Evolutionary conservation across 2,888 invertebrate species (phyloP).

Genomic region (Hecatera dysodea): DNA sequence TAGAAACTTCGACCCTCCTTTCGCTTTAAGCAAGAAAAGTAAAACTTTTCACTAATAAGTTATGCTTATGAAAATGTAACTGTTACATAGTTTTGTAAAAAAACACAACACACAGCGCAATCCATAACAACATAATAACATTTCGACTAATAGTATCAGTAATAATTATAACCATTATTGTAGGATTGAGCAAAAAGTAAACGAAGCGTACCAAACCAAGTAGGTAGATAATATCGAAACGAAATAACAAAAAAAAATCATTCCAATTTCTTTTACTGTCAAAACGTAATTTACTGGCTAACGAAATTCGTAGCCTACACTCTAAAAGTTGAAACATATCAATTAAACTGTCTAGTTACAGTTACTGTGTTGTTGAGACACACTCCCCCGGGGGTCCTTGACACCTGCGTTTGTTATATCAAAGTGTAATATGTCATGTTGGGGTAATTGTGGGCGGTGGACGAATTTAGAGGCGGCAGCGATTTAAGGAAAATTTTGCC

Average conservation of each 20-base stretch:
- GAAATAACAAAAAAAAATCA: background rate
- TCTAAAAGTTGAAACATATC: conserved; percentile 35
- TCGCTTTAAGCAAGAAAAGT: too few species aligned
- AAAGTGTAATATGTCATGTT: conserved; percentile 55
- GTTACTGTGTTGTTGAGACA: conserved; percentile 50
- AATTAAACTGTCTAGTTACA: conserved; percentile 53
- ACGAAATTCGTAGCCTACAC: conserved; percentile 20
- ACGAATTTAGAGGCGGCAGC: conserved; percentile 28
- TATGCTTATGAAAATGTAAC: too few species aligned
- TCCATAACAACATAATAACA: too few species aligned
- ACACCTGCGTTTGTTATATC: conserved; percentile 53
- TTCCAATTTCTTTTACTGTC: conserved; percentile 38
- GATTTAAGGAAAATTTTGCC: background rate
- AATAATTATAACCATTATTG: too few species aligned
- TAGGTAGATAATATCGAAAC: background rate
- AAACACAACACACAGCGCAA: too few species aligned
- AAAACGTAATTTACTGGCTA: conserved; percentile 14
- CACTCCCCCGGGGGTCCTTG: conserved; percentile 36
- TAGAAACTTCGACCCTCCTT: too few species aligned
- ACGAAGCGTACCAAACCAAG: background rate
- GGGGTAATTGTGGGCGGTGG: conserved; percentile 42
- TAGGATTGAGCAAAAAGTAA: background rate
- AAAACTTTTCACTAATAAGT: too few species aligned
- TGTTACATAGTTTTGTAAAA: too few species aligned
- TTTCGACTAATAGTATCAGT: too few species aligned